phyloP scores from a whole-genome alignment of 2,888 invertebrate genomes.

The Dryocosmus kuriphilus region DNA sequence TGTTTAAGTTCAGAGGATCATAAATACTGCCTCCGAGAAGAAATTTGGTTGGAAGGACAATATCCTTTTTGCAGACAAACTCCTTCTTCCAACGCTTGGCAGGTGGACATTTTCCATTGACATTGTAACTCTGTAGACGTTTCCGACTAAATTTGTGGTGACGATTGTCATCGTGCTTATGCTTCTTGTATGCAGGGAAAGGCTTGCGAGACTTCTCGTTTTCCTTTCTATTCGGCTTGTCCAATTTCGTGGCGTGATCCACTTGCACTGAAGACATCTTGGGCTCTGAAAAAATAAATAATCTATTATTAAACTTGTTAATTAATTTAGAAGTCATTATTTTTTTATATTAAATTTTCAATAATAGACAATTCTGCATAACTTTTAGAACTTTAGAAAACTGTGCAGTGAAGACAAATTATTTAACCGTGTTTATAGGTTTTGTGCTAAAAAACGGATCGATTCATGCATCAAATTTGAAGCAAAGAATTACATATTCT shows the following conservation, averaged over 20 bases:
- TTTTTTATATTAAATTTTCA: no score
- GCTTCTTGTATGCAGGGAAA: conserved; percentile 71
- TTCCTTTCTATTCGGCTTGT: conserved; percentile 70
- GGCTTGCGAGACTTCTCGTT: conserved; percentile 69
- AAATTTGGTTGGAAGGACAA: conserved; percentile 95
- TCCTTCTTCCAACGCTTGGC: conserved; percentile 87
- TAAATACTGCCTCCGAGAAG: conserved; percentile 95
- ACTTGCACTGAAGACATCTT: conserved; percentile 78
- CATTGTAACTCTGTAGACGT: conserved; percentile 84
- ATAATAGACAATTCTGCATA: no score
- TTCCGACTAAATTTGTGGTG: conserved; percentile 80
- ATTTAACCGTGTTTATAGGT: no score
- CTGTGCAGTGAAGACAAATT: no score
- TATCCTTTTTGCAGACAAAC: conserved; percentile 74
- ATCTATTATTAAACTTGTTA: background rate
- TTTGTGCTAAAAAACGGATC: no score
- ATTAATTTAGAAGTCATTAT: no score
- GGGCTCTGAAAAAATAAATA: background rate
- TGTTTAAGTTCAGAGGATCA: conserved; percentile 96
- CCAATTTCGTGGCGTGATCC: conserved; percentile 75
- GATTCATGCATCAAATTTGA: no score
- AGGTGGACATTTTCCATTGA: conserved; percentile 85
- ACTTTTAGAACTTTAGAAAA: no score
- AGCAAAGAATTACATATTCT: no score
- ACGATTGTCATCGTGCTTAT: conserved; percentile 74